Conservation (phyloP, 2,797 vertebrate genomes). For the Poliocrania exsul region DNA sequence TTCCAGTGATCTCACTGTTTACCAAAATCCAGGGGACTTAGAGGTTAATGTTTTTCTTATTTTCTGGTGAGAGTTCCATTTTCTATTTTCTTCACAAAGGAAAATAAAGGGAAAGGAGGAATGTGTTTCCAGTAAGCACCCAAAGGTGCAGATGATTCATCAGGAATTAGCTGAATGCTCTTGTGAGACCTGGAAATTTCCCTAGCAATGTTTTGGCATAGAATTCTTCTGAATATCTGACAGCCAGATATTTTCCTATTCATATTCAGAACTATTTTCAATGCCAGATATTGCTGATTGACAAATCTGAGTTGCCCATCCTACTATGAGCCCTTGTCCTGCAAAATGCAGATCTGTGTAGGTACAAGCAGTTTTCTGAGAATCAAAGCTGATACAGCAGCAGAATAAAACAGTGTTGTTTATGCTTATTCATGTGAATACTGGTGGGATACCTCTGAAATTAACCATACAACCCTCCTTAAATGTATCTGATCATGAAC, state of each 20-base stretch:
- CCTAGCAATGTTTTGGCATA: neutral
- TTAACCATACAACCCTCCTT: neutral
- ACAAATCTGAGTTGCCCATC: neutral
- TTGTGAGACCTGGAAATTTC: neutral
- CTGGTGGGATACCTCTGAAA: neutral
- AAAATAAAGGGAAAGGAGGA: neutral
- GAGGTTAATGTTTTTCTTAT: neutral
- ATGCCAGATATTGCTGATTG: neutral
- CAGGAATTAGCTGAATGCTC: neutral
- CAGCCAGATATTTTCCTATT: neutral
- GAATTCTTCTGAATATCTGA: neutral
- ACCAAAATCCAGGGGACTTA: neutral
- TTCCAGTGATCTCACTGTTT: conserved; percentile 28
- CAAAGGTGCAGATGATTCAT: neutral
- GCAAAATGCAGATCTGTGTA: neutral
- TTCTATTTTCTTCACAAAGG: neutral
- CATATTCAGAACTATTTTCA: neutral
- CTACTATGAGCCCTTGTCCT: neutral
- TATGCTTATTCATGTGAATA: neutral
- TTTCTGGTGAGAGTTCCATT: conserved; percentile 8
- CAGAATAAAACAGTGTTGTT: neutral
- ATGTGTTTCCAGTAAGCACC: neutral
- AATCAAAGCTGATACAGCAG: neutral
- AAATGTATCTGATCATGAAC: neutral
- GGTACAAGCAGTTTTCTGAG: neutral